These are phyloP conservation scores for Theropithecus gelada DNA, from an alignment of 2,113 vertebrate species.

Conservation along the genomic window DNA sequence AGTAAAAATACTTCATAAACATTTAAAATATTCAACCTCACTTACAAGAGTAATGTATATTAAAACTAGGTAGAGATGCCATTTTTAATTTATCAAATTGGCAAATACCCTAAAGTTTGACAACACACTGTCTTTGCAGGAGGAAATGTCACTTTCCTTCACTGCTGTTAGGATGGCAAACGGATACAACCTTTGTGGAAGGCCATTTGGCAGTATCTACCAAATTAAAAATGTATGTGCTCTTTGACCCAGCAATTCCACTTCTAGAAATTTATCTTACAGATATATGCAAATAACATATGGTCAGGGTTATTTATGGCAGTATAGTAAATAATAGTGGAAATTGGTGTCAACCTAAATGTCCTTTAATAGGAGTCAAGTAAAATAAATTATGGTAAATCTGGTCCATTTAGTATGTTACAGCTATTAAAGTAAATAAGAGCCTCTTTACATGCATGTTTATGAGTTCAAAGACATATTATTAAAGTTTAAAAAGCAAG, in stretches of 20 bases:
- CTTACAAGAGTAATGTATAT: not conserved
- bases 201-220: not conserved
- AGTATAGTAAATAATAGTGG: not conserved
- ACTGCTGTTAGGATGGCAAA: not conserved
- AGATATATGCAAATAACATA: not conserved
- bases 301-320: not conserved
- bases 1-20: not conserved
- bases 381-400: conserved; percentile 24
- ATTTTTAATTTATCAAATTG: not conserved
- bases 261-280: not conserved
- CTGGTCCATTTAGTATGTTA: not conserved
- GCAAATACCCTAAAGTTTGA: not conserved
- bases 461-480: not conserved
- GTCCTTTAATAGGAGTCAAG: not conserved
- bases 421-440: not conserved
- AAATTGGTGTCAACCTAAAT: not conserved
- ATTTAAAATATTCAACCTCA: not conserved
- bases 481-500: not conserved
- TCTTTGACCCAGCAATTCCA: not conserved
- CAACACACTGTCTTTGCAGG: not conserved
- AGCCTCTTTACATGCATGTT: not conserved
- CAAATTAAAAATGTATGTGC: not conserved
- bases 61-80: not conserved
- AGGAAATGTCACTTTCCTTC: not conserved
- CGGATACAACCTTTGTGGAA: not conserved